phyloP scores from a whole-genome alignment of 2,113 vertebrate genomes.

The Smithornis capensis region DNA sequence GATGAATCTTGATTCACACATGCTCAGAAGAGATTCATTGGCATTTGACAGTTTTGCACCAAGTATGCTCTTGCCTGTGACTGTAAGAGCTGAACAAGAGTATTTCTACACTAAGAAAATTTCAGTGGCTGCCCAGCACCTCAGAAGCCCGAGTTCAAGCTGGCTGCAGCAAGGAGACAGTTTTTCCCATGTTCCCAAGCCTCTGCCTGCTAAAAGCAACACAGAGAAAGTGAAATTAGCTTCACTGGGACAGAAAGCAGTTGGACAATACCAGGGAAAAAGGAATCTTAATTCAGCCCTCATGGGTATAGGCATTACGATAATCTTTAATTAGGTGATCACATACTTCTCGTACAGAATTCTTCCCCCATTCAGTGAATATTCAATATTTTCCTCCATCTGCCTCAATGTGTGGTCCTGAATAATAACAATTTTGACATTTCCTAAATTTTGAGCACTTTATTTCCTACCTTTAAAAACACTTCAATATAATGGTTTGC shows the following conservation, averaged over 20 bases:
- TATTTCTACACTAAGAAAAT: not conserved
- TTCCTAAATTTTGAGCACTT: conserved; percentile 12
- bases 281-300: not conserved
- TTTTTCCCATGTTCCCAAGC: not conserved
- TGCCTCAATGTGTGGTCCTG: not conserved
- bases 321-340: conserved; percentile 14
- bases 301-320: not conserved
- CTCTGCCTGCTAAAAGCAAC: not conserved
- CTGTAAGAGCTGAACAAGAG: not conserved
- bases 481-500: not conserved
- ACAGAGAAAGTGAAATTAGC: not conserved
- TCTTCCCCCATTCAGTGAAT: not conserved
- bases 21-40: not conserved
- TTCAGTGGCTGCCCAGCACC: not conserved
- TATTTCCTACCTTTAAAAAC: conserved; percentile 4
- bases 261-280: not conserved
- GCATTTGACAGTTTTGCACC: not conserved
- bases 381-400: not conserved
- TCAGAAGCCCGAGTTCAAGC: not conserved
- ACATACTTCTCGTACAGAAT: not conserved
- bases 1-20: conserved; percentile 1
- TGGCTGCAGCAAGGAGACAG: not conserved
- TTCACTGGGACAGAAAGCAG: not conserved
- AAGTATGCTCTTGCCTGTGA: not conserved
- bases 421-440: not conserved